A percentile compares a stretch with the other conserved stretches of the same genome.
Conservation (phyloP, 2,113 vertebrate genomes). For the Myiozetetes cayanensis region DNA sequence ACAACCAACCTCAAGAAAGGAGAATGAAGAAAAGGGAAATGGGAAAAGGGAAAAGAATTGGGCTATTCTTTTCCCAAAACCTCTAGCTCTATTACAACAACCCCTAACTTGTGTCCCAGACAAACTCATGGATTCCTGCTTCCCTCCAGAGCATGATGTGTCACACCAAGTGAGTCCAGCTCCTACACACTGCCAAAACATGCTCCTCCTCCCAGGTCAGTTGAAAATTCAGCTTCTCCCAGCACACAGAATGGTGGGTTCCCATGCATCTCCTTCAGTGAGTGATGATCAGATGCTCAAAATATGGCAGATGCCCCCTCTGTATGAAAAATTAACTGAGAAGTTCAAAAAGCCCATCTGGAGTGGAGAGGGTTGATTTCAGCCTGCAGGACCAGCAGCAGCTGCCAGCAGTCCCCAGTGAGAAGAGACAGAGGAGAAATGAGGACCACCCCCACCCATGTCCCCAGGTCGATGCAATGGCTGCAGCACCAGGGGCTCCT, state of each 20-base stretch:
- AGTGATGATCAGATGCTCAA: neutral
- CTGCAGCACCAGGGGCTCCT: neutral
- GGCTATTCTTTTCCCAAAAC: neutral
- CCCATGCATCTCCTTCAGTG: neutral
- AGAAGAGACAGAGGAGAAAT: neutral
- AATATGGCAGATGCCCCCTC: neutral
- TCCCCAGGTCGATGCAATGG: neutral
- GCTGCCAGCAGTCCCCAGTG: neutral
- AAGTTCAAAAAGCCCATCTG: neutral
- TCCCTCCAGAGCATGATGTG: neutral
- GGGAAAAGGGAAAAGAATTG: neutral
- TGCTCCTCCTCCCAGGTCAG: neutral
- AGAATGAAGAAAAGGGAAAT: neutral
- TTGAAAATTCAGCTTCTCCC: neutral
- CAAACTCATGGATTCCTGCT: neutral
- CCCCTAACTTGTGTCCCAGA: neutral
- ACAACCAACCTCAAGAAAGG: neutral
- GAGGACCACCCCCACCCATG: neutral
- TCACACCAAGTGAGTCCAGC: neutral
- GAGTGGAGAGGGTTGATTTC: neutral
- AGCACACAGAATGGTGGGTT: neutral
- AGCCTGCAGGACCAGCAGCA: neutral
- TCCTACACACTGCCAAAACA: neutral
- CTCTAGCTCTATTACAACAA: neutral
- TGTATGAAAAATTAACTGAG: neutral